These are phyloP conservation scores for Clarias pachynema DNA, from an alignment of 2,797 vertebrate species.

Conservation along the genomic window DNA sequence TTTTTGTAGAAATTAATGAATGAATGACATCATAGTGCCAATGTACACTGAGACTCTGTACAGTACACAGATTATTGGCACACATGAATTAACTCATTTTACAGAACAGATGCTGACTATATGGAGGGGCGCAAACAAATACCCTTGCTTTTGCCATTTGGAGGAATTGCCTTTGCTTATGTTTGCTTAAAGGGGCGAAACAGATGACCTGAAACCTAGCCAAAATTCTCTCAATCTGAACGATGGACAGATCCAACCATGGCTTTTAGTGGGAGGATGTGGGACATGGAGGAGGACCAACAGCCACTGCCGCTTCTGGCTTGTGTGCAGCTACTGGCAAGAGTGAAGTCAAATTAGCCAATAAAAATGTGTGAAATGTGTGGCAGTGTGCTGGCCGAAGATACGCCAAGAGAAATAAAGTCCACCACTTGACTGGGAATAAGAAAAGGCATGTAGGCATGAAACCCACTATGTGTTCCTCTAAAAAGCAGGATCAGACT, in stretches of 20 bases:
- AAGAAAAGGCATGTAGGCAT: slow-evolving; percentile 2
- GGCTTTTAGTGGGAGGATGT: slow-evolving; percentile 8
- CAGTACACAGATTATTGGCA: slow-evolving; percentile 21
- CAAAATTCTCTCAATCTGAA: slow-evolving; percentile 40
- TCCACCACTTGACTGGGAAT: slow-evolving; percentile 68
- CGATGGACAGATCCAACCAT: background rate
- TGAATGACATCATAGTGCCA: background rate
- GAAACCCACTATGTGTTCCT: slow-evolving; percentile 51
- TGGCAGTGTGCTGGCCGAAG: slow-evolving; percentile 67
- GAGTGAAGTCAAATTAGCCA: slow-evolving; percentile 79
- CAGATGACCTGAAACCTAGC: slow-evolving; percentile 44
- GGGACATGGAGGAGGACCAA: slow-evolving; percentile 18
- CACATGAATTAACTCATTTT: slow-evolving; percentile 9
- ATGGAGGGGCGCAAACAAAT: slow-evolving; percentile 25
- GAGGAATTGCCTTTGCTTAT: slow-evolving; percentile 1
- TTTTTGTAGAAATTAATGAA: background rate
- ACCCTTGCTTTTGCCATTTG: slow-evolving; percentile 2
- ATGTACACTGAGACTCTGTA: background rate
- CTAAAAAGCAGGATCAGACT: slow-evolving; percentile 52
- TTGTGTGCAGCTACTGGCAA: slow-evolving; percentile 73
- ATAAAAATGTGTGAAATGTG: slow-evolving; percentile 80
- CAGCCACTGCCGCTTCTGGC: slow-evolving; percentile 61
- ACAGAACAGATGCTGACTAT: slow-evolving; percentile 40
- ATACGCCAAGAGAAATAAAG: slow-evolving; percentile 79
- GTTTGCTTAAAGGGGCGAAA: slow-evolving; percentile 42